Evolutionary conservation across 2,888 invertebrate genomes (phyloP).

Genomic region (Leucophenga maculata): DNA sequence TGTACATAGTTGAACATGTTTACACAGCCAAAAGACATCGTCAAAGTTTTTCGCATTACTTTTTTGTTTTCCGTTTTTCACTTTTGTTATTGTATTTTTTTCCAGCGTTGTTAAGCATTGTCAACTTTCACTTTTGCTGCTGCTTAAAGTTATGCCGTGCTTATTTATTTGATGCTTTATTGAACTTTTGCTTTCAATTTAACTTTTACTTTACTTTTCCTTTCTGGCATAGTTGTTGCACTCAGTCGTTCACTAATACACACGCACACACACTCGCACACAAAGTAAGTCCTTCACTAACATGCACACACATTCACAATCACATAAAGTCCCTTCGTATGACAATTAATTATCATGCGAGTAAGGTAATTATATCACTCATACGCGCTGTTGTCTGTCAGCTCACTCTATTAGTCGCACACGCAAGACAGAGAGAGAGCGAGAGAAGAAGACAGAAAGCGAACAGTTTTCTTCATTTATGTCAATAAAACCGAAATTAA

Average conservation of each 20-base stretch:
- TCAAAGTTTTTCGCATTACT: slow-evolving; percentile 8
- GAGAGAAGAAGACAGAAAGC: not conserved
- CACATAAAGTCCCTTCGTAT: too few species aligned
- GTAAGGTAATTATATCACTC: slow-evolving; percentile 38
- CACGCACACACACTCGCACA: too few species aligned
- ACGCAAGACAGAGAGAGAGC: not conserved
- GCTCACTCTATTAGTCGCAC: not conserved
- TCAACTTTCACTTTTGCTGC: slow-evolving; percentile 23
- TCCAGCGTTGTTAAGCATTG: not conserved
- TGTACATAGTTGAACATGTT: not conserved
- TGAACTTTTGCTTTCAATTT: slow-evolving; percentile 65
- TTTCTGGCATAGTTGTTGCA: slow-evolving; percentile 49
- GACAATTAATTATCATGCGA: not conserved
- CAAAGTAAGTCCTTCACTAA: too few species aligned
- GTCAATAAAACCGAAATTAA: slow-evolving; percentile 57
- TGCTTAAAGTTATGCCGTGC: slow-evolving; percentile 11
- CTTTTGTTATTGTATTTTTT: not conserved
- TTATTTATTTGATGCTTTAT: slow-evolving; percentile 52
- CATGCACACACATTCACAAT: too few species aligned
- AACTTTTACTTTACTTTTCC: slow-evolving; percentile 54
- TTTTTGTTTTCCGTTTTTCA: not conserved
- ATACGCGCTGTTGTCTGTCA: slow-evolving; percentile 49
- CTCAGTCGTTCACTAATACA: too few species aligned
- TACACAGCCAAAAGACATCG: not conserved
- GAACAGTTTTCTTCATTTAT: slow-evolving; percentile 41